Conservation (phyloP, 2,888 invertebrate genomes). For the Leptarthrus brevirostris region DNA sequence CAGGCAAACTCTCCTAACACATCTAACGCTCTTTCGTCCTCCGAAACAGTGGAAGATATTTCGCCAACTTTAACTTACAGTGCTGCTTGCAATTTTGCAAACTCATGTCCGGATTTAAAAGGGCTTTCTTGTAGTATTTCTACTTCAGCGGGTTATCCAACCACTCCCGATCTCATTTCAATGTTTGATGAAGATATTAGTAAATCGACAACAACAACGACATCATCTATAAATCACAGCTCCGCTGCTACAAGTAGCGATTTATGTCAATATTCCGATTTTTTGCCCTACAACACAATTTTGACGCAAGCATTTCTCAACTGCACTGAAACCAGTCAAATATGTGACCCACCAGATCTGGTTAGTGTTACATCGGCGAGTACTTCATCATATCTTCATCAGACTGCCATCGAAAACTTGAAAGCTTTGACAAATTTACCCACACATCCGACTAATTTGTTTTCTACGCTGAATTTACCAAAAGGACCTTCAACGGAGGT, state of each 20-base stretch:
- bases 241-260: slow-evolving; percentile 51
- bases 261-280: slow-evolving; percentile 56
- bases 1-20: slow-evolving; percentile 6
- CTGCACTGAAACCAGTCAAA: slow-evolving; percentile 56
- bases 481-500: slow-evolving; percentile 53
- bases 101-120: slow-evolving; percentile 9
- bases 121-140: slow-evolving; percentile 23
- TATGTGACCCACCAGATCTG: slow-evolving; percentile 55
- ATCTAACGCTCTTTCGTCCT: not conserved
- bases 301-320: slow-evolving; percentile 57
- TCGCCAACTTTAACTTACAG: slow-evolving; percentile 52
- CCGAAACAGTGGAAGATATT: slow-evolving; percentile 27
- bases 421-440: slow-evolving; percentile 69
- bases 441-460: slow-evolving; percentile 68
- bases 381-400: slow-evolving; percentile 54
- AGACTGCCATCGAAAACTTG: slow-evolving; percentile 69
- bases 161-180: slow-evolving; percentile 58
- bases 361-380: slow-evolving; percentile 46
- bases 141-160: slow-evolving; percentile 43
- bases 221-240: slow-evolving; percentile 47
- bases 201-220: slow-evolving; percentile 52
- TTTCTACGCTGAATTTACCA: slow-evolving; percentile 67
- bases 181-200: slow-evolving; percentile 58
- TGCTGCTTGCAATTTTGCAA: slow-evolving; percentile 20
- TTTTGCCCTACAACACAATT: slow-evolving; percentile 56